Evolutionary conservation across 2,113 vertebrate genomes (phyloP).

Genomic region (Noturus placidus): DNA sequence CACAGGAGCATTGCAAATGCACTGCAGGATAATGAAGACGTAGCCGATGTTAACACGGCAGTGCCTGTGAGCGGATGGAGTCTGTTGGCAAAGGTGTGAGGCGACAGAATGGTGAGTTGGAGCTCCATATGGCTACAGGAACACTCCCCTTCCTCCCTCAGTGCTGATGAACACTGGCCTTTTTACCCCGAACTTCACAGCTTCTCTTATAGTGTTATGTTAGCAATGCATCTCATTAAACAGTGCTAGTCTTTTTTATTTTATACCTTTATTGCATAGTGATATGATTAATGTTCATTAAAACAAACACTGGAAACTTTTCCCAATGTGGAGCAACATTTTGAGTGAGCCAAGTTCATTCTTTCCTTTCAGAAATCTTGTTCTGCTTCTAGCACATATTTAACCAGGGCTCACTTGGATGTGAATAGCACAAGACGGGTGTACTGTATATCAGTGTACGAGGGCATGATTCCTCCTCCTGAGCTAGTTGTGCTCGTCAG

Average conservation of each 20-base stretch:
- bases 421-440: background rate
- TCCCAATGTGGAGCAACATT: background rate
- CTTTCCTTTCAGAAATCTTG: background rate
- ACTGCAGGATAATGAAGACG: constrained; percentile 48
- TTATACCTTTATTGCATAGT: background rate
- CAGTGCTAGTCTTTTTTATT: background rate
- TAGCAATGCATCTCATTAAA: background rate
- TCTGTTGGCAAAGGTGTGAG: constrained; percentile 49
- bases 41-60: constrained; percentile 43
- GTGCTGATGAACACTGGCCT: background rate
- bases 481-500: constrained; percentile 2
- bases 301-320: background rate
- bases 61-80: constrained; percentile 3
- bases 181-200: background rate
- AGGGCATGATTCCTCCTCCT: background rate
- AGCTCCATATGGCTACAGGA: constrained; percentile 49
- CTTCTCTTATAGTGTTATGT: too few species aligned
- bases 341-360: background rate
- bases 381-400: too few species aligned
- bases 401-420: background rate
- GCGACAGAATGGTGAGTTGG: constrained; percentile 35
- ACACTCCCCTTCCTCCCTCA: constrained; percentile 5
- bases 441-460: background rate
- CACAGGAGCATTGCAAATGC: background rate
- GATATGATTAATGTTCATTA: background rate